Evolutionary conservation across 1,140 invertebrate species (phyloP), one percentile per base, ranked within the genome.

Genomic region (Hyles euphorbiae): DNA sequence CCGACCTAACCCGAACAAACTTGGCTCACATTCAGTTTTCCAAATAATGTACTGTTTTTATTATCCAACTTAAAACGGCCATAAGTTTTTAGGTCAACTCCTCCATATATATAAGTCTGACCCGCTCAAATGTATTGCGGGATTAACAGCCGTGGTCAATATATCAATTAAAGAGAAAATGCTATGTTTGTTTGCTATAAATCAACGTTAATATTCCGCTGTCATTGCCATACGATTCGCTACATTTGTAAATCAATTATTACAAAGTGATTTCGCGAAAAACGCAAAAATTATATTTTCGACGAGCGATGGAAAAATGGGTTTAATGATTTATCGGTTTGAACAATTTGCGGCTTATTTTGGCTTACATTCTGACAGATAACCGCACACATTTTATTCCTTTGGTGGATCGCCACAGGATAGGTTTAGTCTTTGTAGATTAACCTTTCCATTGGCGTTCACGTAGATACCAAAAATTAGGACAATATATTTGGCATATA

Each of bases 1-100:
- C 68, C 68, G 44, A 22, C 34, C 9, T 68, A 65, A 65, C 65
- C 68, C 43, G 40, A 11, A 32, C 45, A 52, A 34, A 61, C 51
- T 65, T 67, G 68, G 57, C 60, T 57, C 5, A 32, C 34, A 56
- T 66, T 66, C 61, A 56, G 55, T 40, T 22, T 22, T 22, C 53
- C 34, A 34, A 52, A 52, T 10, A 9, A n/a, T 34, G 6, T 34
- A 34, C 6, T 52, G 50, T 52, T 34, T 52, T 52, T 52, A 52
- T 52, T 52, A 52, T 52, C 50, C 34, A 52, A 52, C 33, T 52
- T 52, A 34, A 49, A 51, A 32, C 8, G 12, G 8, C 8, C n/a
- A 22, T 3, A 22, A 9, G 32, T 34, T 52, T 52, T 34, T 52
- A 52, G 50, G 50, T 52, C 50, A 52, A 8, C 8, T 40, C 8